Base-by-base conservation (phyloP, 2,113 vertebrate species). In the Catagonus wagneri region DNA sequence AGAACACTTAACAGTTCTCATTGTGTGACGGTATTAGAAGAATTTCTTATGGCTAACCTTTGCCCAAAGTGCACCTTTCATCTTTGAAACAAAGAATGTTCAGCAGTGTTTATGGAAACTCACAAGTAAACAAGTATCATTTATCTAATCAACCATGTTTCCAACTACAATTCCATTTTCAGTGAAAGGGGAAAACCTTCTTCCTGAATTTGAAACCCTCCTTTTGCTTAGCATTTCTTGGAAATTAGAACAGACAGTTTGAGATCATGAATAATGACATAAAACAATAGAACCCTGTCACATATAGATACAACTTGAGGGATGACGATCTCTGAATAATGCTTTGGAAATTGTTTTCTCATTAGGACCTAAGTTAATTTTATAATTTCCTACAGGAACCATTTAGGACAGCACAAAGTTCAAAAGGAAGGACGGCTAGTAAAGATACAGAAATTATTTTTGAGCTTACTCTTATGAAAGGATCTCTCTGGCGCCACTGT, bases 351-450 rank as follows among this genome's bases (percentile, higher is more conserved):
- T 89, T 96, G 78, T 95, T 94, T 94, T 95, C 91, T 97, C 93
- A 96, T 97, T 96, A 96, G 83, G n/a, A 90, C 22, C 29, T 29
- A 75, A 58, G 93, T 96, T 98, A 96, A 97, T 98, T 97, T 98
- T 97, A 97, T 95, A 94, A 96, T 94, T 95, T 94, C 94, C 93
- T 97, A 63, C 85, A 96, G 96, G 97, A 98, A 94, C 87, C 66
- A 83, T 76, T 86, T 36, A 92, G 79, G 93, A 94, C 78, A 95
- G 80, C 17, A 94, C 83, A 87, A 74, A 10, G 95, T 96, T 96
- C 94, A 96, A 94, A 95, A 94, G 94, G 95, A 97, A 97, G 96
- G 93, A 11, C 89, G 97, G 72, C 72, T 56, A 89, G 93, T 89
- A 76, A 85, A 93, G 96, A 95, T 69, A 84, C 19, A 90, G 58